A percentile compares a stretch with the other conserved stretches of the same genome.
These are phyloP conservation scores for Stratiomys singularior DNA, from an alignment of 2,888 invertebrate species.

Conservation along the genomic window DNA sequence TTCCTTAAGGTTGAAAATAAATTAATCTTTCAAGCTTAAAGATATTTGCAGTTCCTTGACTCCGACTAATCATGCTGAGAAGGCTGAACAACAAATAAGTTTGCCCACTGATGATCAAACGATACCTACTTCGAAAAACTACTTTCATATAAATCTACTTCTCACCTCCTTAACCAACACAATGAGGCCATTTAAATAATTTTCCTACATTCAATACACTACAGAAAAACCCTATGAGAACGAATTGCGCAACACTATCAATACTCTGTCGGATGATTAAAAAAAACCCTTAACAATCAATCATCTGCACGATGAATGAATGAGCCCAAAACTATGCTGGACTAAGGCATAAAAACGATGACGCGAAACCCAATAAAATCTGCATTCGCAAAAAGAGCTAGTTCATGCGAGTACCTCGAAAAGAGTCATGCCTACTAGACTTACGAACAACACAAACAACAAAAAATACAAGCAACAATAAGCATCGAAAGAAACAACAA, in stretches of 20 bases:
- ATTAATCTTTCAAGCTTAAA: too few species aligned
- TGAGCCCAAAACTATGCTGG: conserved; percentile 6
- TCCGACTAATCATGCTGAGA: too few species aligned
- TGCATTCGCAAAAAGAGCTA: conserved; percentile 27
- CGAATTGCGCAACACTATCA: conserved; percentile 16
- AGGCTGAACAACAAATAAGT: too few species aligned
- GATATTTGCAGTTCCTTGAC: too few species aligned
- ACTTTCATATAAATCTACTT: not conserved
- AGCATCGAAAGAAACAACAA: not conserved
- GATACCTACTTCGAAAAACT: not conserved
- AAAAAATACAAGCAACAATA: not conserved
- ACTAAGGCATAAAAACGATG: not conserved
- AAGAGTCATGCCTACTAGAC: not conserved
- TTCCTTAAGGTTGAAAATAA: too few species aligned
- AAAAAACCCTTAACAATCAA: conserved; percentile 28
- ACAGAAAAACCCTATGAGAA: conserved; percentile 36
- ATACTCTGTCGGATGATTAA: not conserved
- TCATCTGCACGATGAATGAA: conserved; percentile 26
- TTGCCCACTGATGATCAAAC: not conserved
- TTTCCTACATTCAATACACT: not conserved
- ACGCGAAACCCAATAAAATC: conserved; percentile 17
- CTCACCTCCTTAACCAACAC: conserved; percentile 16
- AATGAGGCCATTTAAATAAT: conserved; percentile 24
- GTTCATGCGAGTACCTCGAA: not conserved
- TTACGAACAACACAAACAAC: not conserved